Conservation (phyloP, 2,888 invertebrate species). For the Tineola bisselliella region DNA sequence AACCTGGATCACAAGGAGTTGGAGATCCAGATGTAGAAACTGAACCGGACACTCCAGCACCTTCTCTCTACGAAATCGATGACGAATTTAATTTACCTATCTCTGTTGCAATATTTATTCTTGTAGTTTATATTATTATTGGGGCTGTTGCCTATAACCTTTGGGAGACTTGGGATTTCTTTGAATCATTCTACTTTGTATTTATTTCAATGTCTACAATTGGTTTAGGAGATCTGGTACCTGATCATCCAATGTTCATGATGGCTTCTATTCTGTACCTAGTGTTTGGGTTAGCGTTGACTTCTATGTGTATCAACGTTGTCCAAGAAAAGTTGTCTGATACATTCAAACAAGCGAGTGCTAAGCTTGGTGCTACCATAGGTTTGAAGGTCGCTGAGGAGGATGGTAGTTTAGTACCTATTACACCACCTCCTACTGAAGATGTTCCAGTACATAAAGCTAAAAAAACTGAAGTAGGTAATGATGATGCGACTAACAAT, state of each 20-base stretch:
- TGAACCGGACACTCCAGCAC: slow-evolving; percentile 80
- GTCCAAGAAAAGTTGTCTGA: slow-evolving; percentile 85
- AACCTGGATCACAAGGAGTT: slow-evolving; percentile 32
- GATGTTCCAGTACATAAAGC: slow-evolving; percentile 51
- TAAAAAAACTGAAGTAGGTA: slow-evolving; percentile 28
- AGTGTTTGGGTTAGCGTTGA: slow-evolving; percentile 92
- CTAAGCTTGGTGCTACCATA: slow-evolving; percentile 86
- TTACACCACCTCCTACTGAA: slow-evolving; percentile 51
- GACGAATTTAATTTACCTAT: slow-evolving; percentile 96
- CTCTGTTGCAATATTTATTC: slow-evolving; percentile 84
- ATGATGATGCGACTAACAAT: slow-evolving; percentile 36
- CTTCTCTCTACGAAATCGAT: slow-evolving; percentile 81
- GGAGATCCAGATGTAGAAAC: slow-evolving; percentile 49
- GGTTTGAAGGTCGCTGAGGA: slow-evolving; percentile 79
- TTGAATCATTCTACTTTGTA: slow-evolving; percentile 95
- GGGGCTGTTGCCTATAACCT: slow-evolving; percentile 83
- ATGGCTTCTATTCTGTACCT: slow-evolving; percentile 92
- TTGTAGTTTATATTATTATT: slow-evolving; percentile 85
- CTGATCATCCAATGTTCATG: slow-evolving; percentile 88
- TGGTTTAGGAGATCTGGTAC: slow-evolving; percentile 94
- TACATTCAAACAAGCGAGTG: slow-evolving; percentile 85
- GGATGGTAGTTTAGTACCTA: slow-evolving; percentile 64
- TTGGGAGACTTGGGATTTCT: slow-evolving; percentile 89
- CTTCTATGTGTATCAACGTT: slow-evolving; percentile 97
- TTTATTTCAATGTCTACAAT: slow-evolving; percentile 98